Evolutionary conservation across 2,113 vertebrate species (phyloP).

Genomic region (Sorex fumeus): DNA sequence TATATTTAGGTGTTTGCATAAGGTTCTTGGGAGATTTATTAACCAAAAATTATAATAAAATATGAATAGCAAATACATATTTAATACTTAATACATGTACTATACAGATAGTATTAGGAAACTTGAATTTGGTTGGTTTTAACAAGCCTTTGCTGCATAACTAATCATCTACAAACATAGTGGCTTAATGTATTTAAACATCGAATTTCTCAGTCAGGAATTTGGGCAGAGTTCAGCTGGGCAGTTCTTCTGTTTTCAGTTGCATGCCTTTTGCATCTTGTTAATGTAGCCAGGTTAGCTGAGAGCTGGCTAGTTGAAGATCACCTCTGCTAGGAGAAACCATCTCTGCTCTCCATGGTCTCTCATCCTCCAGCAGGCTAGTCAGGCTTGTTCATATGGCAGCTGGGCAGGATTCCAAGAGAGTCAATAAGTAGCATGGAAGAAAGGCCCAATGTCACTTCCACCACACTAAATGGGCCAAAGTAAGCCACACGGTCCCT

Average conservation of each 20-base stretch:
- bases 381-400: neutral
- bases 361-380: neutral
- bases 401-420: conserved; percentile 10
- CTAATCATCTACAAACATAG: neutral
- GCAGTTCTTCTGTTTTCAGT: neutral
- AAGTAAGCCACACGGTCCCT: neutral
- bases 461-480: neutral
- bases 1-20: conserved; percentile 19
- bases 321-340: neutral
- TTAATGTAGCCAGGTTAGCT: neutral
- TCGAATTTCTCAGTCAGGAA: neutral
- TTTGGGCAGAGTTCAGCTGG: neutral
- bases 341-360: neutral
- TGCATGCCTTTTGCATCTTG: neutral
- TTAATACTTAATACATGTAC: conserved; percentile 12
- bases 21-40: conserved; percentile 30
- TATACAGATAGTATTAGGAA: conserved; percentile 17
- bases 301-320: neutral
- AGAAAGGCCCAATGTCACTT: neutral
- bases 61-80: conserved; percentile 38
- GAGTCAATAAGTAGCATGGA: neutral
- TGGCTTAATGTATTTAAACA: neutral
- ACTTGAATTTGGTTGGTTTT: neutral
- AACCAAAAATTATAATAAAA: conserved; percentile 35
- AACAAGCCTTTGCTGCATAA: neutral